phyloP scores from a whole-genome alignment of 2,797 vertebrate genomes.

The Silurus lanzhouensis region DNA sequence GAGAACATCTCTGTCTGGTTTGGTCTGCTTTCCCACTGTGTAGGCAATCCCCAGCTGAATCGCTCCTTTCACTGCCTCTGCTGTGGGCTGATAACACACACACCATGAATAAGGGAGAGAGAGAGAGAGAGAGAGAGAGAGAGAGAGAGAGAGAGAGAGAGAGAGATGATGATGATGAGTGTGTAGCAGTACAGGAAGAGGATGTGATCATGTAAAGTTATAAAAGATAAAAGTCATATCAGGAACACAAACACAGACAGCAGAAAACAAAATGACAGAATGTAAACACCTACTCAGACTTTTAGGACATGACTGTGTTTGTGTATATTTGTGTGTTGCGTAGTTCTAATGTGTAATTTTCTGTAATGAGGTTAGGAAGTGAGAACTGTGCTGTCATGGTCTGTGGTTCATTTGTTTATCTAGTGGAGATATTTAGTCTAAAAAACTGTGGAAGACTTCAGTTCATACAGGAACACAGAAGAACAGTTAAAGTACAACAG shows the following conservation, averaged over 20 bases:
- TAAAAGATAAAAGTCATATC: slow-evolving; percentile 29
- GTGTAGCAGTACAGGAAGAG: slow-evolving; percentile 23
- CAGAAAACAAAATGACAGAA: slow-evolving; percentile 23
- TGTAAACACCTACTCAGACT: neutral
- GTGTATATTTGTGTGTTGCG: neutral
- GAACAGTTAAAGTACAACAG: neutral
- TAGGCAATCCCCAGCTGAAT: slow-evolving; percentile 96
- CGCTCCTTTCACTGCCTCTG: slow-evolving; percentile 88
- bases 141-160: neutral
- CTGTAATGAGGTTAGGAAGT: neutral
- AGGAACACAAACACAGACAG: slow-evolving; percentile 5
- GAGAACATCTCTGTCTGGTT: slow-evolving; percentile 94
- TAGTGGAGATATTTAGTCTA: neutral
- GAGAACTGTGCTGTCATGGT: neutral
- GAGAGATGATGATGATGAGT: neutral
- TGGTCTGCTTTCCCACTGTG: slow-evolving; percentile 92
- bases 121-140: neutral
- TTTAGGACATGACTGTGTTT: neutral
- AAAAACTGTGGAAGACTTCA: neutral
- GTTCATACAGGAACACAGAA: neutral
- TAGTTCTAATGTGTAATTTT: neutral
- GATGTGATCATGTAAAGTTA: slow-evolving; percentile 26
- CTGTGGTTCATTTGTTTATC: neutral
- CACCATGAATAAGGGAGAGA: neutral
- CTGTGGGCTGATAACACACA: slow-evolving; percentile 77